Evolutionary conservation across 2,888 invertebrate genomes (phyloP).

Genomic region (Parelbella ahira): DNA sequence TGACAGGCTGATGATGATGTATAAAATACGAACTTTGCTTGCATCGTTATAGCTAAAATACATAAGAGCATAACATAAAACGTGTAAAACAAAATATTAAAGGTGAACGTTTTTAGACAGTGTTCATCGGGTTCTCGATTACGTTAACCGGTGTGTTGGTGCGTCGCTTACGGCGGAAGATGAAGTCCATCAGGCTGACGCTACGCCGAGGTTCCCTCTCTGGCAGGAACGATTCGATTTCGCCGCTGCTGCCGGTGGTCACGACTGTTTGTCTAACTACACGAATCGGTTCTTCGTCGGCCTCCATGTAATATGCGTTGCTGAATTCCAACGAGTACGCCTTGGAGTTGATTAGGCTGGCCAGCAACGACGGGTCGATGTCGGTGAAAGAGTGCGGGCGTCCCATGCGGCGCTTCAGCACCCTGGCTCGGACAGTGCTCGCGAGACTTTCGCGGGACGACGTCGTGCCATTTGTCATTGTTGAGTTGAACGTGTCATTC

Average conservation of each 20-base stretch:
- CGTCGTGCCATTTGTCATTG: constrained; percentile 33
- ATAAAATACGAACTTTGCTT: no score
- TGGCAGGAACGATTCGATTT: constrained; percentile 39
- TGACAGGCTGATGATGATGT: no score
- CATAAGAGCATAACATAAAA: no score
- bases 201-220: constrained; percentile 37
- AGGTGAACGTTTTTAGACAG: constrained; percentile 14
- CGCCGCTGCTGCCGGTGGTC: constrained; percentile 44
- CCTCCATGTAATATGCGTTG: constrained; percentile 28
- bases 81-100: no score
- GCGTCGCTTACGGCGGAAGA: constrained; percentile 33
- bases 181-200: constrained; percentile 44
- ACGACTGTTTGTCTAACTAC: constrained; percentile 37
- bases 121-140: constrained; percentile 66
- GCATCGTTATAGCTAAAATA: no score
- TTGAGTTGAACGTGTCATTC: constrained; percentile 39
- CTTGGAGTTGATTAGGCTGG: constrained; percentile 46
- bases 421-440: constrained; percentile 54
- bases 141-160: constrained; percentile 40
- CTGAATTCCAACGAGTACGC: constrained; percentile 50
- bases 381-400: constrained; percentile 53
- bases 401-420: constrained; percentile 43
- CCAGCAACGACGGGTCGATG: constrained; percentile 42
- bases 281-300: constrained; percentile 37
- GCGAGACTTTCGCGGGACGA: constrained; percentile 53